Percentiles rank a stretch among this genome's conserved stretches.
Evolutionary conservation across 2,113 vertebrate species (phyloP).

Genomic region (Corythoichthys haematopterus): DNA sequence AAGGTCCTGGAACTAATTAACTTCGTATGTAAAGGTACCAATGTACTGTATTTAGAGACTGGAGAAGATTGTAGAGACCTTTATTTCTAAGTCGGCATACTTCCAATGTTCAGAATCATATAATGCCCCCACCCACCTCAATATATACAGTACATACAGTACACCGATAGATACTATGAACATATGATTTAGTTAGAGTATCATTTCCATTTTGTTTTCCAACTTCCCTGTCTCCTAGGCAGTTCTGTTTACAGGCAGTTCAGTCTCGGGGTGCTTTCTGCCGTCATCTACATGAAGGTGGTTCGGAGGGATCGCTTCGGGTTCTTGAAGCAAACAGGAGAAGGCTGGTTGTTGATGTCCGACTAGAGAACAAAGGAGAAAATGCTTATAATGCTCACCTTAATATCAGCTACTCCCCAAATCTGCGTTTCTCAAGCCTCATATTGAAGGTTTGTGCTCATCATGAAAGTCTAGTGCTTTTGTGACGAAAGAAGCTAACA

Average conservation of each 20-base stretch:
- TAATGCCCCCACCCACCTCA: not conserved
- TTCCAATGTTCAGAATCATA: not conserved
- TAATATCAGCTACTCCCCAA: constrained; percentile 85
- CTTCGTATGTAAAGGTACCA: too few relatives aligned
- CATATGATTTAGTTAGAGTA: not conserved
- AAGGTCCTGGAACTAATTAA: too few relatives aligned
- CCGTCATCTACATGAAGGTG: constrained; percentile 26
- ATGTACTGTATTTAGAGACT: not conserved
- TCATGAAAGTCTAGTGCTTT: not conserved
- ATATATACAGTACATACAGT: not conserved
- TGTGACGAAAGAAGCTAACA: not conserved
- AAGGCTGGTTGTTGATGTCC: constrained; percentile 81
- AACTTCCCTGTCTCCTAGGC: constrained; percentile 59
- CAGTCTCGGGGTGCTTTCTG: constrained; percentile 59
- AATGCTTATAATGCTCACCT: constrained; percentile 85
- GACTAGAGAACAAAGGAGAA: constrained; percentile 87
- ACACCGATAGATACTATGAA: not conserved
- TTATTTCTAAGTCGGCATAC: not conserved
- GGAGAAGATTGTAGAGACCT: not conserved
- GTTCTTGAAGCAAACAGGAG: constrained; percentile 79
- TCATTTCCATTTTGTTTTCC: not conserved
- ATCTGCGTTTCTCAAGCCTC: constrained; percentile 87
- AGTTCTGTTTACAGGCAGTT: constrained; percentile 79
- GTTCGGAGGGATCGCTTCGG: constrained; percentile 56
- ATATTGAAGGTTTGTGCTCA: constrained; percentile 75